Conservation (phyloP, 2,113 vertebrate genomes). For the Amphiprion ocellaris region DNA sequence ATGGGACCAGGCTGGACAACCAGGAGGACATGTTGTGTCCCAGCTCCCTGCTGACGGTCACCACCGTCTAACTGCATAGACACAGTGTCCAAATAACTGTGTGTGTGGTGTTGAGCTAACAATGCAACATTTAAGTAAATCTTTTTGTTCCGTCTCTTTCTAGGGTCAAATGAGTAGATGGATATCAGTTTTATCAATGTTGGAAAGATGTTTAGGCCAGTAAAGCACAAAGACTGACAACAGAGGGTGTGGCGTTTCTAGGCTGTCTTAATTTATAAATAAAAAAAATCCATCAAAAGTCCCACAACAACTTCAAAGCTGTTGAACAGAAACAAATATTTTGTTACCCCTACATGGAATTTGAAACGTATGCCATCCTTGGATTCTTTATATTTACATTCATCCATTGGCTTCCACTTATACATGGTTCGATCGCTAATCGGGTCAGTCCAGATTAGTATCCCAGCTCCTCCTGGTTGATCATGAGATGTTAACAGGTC, state of each 20-base stretch:
- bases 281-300: neutral
- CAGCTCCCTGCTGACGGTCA: constrained; percentile 85
- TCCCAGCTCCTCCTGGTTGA: too few relatives aligned
- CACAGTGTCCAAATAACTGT: constrained; percentile 43
- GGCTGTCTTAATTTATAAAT: neutral
- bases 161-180: neutral
- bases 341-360: too few relatives aligned
- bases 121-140: constrained; percentile 12
- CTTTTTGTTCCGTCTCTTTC: constrained; percentile 18
- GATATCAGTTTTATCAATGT: constrained; percentile 27
- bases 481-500: too few relatives aligned
- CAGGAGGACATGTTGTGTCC: constrained; percentile 71
- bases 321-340: neutral
- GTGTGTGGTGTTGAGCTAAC: constrained; percentile 28
- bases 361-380: neutral
- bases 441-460: too few relatives aligned
- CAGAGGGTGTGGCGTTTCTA: neutral
- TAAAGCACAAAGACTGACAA: neutral
- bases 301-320: neutral
- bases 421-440: too few relatives aligned
- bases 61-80: constrained; percentile 77
- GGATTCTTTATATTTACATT: too few relatives aligned
- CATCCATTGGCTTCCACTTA: too few relatives aligned
- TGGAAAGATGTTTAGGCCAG: too few relatives aligned
- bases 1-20: constrained; percentile 75